Percentiles rank a stretch among this genome's conserved stretches.
Conservation (phyloP, 2,888 invertebrate genomes). For the Mesodorylaimus sp. region DNA sequence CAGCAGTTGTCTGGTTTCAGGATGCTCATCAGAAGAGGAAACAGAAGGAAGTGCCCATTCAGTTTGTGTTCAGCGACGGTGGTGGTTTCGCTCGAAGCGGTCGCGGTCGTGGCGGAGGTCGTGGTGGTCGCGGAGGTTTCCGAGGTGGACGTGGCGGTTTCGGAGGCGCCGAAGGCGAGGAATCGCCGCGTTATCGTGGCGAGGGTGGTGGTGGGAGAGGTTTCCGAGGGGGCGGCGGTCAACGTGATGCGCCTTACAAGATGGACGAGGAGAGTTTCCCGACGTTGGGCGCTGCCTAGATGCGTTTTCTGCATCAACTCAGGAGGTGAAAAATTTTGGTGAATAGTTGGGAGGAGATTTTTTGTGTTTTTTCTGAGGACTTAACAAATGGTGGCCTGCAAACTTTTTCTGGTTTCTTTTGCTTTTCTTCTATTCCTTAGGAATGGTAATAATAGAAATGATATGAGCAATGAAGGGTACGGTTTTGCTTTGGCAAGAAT, state of each 20-base stretch:
- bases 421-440: too few species aligned
- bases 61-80: constrained; percentile 31
- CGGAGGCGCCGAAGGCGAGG: constrained; percentile 1
- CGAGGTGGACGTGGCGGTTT: not conserved
- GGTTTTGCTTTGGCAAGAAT: too few species aligned
- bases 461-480: too few species aligned
- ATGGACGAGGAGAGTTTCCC: constrained; percentile 10
- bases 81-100: constrained; percentile 5
- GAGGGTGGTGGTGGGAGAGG: constrained; percentile 4
- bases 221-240: not conserved
- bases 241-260: not conserved
- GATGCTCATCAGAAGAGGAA: constrained; percentile 17
- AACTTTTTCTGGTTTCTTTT: too few species aligned
- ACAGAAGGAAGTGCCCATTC: constrained; percentile 27
- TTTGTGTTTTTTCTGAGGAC: too few species aligned
- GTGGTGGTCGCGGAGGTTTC: constrained; percentile 2
- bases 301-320: too few species aligned
- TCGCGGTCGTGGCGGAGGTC: not conserved
- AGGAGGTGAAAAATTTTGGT: too few species aligned
- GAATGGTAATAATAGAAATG: too few species aligned
- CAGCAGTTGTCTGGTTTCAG: too few species aligned
- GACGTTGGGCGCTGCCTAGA: not conserved
- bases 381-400: too few species aligned
- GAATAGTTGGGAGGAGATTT: too few species aligned
- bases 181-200: not conserved